Evolutionary conservation across 2,888 invertebrate genomes (phyloP).

Genomic region (Galeopsomyia nigrocyanea): DNA sequence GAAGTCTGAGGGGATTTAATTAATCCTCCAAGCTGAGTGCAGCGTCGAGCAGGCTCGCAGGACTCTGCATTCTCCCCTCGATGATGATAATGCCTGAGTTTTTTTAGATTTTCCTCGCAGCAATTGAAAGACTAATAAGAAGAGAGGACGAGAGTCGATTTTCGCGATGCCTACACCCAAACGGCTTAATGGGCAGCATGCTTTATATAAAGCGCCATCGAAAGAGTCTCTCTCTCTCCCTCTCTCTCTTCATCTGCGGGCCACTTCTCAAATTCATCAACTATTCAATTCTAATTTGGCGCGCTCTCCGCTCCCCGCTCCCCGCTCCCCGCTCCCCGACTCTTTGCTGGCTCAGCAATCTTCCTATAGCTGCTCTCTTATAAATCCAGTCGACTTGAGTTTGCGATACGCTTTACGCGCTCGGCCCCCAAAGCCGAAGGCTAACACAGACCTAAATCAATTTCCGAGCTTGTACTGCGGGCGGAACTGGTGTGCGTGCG

Average conservation of each 20-base stretch:
- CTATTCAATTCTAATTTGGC: slow-evolving; percentile 67
- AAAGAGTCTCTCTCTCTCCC: slow-evolving; percentile 43
- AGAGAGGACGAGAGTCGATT: slow-evolving; percentile 36
- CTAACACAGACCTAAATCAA: slow-evolving; percentile 45
- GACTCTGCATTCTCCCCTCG: slow-evolving; percentile 53
- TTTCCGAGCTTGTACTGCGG: slow-evolving; percentile 41
- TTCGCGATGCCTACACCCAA: slow-evolving; percentile 5
- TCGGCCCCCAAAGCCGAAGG: slow-evolving; percentile 14
- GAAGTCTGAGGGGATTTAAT: slow-evolving; percentile 55
- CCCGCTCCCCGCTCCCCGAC: slow-evolving; percentile 36
- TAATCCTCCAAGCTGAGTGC: slow-evolving; percentile 59
- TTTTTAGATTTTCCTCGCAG: slow-evolving; percentile 36
- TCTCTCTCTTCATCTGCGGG: slow-evolving; percentile 26
- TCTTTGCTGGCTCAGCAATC: slow-evolving; percentile 43
- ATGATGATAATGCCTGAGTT: slow-evolving; percentile 56
- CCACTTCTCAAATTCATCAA: slow-evolving; percentile 65
- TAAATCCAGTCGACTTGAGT: slow-evolving; percentile 47
- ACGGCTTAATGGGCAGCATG: slow-evolving; percentile 19
- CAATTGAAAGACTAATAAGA: slow-evolving; percentile 43
- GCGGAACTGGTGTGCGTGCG: slow-evolving; percentile 27
- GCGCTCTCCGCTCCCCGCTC: slow-evolving; percentile 38
- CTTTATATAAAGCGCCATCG: slow-evolving; percentile 21
- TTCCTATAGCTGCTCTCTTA: slow-evolving; percentile 40
- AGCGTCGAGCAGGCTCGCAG: slow-evolving; percentile 49
- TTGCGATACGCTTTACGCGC: slow-evolving; percentile 40